Evolutionary conservation across 2,113 vertebrate species (phyloP), one percentile per base, ranked within the genome.

Genomic region (Chloropsis hardwickii): DNA sequence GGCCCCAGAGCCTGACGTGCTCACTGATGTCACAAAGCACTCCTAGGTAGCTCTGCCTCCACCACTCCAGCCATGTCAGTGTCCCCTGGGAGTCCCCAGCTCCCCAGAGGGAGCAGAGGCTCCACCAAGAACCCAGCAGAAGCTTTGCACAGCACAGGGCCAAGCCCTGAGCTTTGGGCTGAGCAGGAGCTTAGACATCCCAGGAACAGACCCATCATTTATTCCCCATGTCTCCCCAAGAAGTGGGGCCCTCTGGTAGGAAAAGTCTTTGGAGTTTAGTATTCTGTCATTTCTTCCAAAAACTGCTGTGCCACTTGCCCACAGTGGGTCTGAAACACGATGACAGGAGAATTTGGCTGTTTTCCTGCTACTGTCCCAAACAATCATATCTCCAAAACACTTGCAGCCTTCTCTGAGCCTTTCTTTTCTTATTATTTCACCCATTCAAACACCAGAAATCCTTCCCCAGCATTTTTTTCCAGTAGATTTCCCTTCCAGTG

Each of bases 351-450:
- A 71, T 56, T 80, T 96, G 92, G 88, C 85, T 92, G 51, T 86
- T 77, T 64, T 91, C 50, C 90, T 71, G 48, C 76, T 84, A 48
- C 94, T 95, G 88, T 92, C 94, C 93, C 87, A 88, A 95, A 54
- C 50, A 67, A 92, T 94, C 80, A 88, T 35, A 48, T 95, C 86
- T 96, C 69, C 72, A 69, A 56, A 47, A 74, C 72, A 92, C 40
- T 71, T 2, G 16, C 44, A 94, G 74, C 86, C 40, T 82, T 79
- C 58, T 57, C 60, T 12, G 53, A 84, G 69, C 51, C 35, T 74
- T 96, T 86, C 86, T 79, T 91, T 72, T 85, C 90, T 69, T 88
- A 74, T 92, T 94, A 86, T 44, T 91, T 93, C 81, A 92, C 33
- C 71, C 62, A 47, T 78, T 89, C 54, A 72, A 96, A 92, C n/a